A percentile compares a stretch with the other conserved stretches of the same genome.
Conservation (phyloP, 2,113 vertebrate genomes). For the cattle (Bos taurus) region ARS-UCD2.0 NC_037348.1:68796501-68797000, state of each 20-base stretch:
- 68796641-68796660: neutral
- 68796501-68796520: fast-evolving
- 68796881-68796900: neutral
- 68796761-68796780: neutral
- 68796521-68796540: fast-evolving
- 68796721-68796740: fast-evolving
- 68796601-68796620: fast-evolving
- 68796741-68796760: fast-evolving
- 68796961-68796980: neutral
- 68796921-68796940: fast-evolving
- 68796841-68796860: neutral
- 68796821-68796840: neutral
- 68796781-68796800: neutral
- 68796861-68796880: fast-evolving
- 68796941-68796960: neutral
- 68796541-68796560: neutral
- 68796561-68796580: fast-evolving
- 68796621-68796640: fast-evolving
- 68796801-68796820: fast-evolving
- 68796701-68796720: neutral
- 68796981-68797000: fast-evolving
- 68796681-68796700: fast-evolving
- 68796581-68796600: fast-evolving
- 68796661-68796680: neutral
- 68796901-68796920: neutral